These are phyloP conservation scores for Rhyzopertha dominica DNA, from an alignment of 1,140 invertebrate species.

Conservation along the genomic window DNA sequence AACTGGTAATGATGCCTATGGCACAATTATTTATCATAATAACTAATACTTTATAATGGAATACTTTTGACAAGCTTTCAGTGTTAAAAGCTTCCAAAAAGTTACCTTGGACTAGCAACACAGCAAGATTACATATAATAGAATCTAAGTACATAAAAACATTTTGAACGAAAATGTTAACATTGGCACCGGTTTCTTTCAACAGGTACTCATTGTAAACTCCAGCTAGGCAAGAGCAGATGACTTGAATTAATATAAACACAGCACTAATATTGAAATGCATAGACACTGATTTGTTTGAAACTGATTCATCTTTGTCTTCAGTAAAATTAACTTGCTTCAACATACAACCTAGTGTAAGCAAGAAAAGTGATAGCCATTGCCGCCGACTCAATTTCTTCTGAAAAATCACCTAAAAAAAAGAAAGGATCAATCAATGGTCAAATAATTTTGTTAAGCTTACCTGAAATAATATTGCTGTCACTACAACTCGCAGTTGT, in stretches of 20 bases:
- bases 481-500: conserved; percentile 88
- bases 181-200: conserved; percentile 75
- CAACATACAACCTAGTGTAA: conserved; percentile 87
- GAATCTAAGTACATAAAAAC: conserved; percentile 95
- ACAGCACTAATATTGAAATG: conserved; percentile 64
- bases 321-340: conserved; percentile 75
- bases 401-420: conserved; percentile 74
- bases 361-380: conserved; percentile 82
- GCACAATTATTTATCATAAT: conserved; percentile 87
- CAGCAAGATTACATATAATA: conserved; percentile 77
- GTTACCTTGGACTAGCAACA: conserved; percentile 64
- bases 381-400: conserved; percentile 77
- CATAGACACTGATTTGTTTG: conserved; percentile 48
- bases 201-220: conserved; percentile 95
- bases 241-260: conserved; percentile 75
- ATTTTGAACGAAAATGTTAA: conserved; percentile 92
- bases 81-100: conserved; percentile 54
- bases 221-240: conserved; percentile 90
- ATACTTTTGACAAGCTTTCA: conserved; percentile 54
- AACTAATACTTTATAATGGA: conserved; percentile 65
- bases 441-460: conserved; percentile 18
- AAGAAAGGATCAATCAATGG: conserved; percentile 16
- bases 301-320: conserved; percentile 31
- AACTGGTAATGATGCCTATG: conserved; percentile 89
- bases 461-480: conserved; percentile 90